Percentiles rank a stretch among this genome's conserved stretches.
These are phyloP conservation scores for Pandemis corylana DNA, from an alignment of 2,888 invertebrate genomes.

Conservation along the genomic window DNA sequence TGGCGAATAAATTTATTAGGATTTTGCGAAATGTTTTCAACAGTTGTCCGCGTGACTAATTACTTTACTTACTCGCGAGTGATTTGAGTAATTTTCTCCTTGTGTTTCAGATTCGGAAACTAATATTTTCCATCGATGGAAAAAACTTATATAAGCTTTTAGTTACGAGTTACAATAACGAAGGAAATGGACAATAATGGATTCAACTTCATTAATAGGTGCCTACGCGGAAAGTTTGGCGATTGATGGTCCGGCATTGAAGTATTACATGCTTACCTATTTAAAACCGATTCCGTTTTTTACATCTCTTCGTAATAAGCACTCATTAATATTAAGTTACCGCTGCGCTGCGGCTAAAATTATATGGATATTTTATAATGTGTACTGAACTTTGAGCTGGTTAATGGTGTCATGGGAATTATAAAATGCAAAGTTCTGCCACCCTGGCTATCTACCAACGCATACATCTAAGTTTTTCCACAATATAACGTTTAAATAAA, in stretches of 20 bases:
- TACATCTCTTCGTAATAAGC: no score
- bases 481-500: background rate
- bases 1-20: background rate
- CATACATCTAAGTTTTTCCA: background rate
- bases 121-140: background rate
- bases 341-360: background rate
- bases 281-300: no score
- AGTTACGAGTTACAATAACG: background rate
- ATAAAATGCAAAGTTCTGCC: background rate
- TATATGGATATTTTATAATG: background rate
- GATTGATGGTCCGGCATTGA: no score
- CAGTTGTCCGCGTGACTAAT: background rate
- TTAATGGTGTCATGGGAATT: background rate
- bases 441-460: background rate
- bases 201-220: background rate
- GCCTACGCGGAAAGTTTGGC: no score
- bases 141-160: background rate
- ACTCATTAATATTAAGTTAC: background rate
- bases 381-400: background rate
- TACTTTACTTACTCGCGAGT: slow-evolving; percentile 1
- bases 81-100: slow-evolving; percentile 1
- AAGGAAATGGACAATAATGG: background rate
- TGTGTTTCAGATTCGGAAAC: background rate
- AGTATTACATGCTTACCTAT: no score
- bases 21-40: background rate